These are phyloP conservation scores for Eumaeus atala DNA, from an alignment of 1,140 invertebrate genomes.

Conservation along the genomic window DNA sequence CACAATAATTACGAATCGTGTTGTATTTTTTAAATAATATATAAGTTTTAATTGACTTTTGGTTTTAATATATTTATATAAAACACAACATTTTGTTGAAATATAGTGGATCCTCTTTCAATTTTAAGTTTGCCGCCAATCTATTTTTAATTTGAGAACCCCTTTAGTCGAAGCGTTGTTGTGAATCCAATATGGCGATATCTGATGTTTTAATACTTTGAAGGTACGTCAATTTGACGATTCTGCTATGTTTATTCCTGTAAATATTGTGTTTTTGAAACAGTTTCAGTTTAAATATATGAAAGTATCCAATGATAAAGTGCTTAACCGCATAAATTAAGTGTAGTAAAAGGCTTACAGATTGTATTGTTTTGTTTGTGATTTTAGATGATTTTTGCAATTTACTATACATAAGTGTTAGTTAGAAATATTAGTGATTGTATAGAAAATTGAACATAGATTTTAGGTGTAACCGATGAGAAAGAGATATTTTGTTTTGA, in stretches of 20 bases:
- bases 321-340: constrained; percentile 28
- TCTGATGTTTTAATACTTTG: constrained; percentile 74
- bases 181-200: constrained; percentile 75
- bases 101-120: neutral
- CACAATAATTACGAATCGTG: too few relatives aligned
- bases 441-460: neutral
- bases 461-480: constrained; percentile 1
- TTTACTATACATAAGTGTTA: constrained; percentile 47
- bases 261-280: constrained; percentile 60
- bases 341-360: constrained; percentile 60
- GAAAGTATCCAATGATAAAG: constrained; percentile 34
- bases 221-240: constrained; percentile 75
- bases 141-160: constrained; percentile 63
- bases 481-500: neutral
- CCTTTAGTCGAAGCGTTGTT: constrained; percentile 72
- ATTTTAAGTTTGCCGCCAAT: constrained; percentile 56
- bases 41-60: too few relatives aligned
- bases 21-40: too few relatives aligned
- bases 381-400: constrained; percentile 64
- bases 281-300: constrained; percentile 31
- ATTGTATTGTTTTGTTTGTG: constrained; percentile 73
- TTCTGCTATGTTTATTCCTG: constrained; percentile 65
- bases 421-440: neutral
- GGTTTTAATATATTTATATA: neutral
- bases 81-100: neutral